Percentiles rank a stretch among this genome's conserved stretches.
Evolutionary conservation across 2,113 vertebrate genomes (phyloP).

Genomic region (Oreocharis arfaki): DNA sequence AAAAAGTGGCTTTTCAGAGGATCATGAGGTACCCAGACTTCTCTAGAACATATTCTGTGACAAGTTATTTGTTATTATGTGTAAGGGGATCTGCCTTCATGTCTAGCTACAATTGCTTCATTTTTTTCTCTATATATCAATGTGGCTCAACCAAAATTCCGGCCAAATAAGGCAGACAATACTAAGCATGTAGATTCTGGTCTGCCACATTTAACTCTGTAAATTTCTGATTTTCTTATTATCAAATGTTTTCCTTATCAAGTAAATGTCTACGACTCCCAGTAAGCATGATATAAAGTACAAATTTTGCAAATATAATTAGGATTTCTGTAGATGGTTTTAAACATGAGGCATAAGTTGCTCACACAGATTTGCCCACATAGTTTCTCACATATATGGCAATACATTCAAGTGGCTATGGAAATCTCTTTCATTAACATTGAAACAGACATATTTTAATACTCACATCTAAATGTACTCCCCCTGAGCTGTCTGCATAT

Average conservation of each 20-base stretch:
- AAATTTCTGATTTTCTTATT: not conserved
- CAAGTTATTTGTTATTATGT: not conserved
- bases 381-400: not conserved
- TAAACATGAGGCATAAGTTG: not conserved
- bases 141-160: not conserved
- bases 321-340: not conserved
- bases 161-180: not conserved
- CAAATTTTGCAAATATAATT: not conserved
- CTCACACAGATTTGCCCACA: not conserved
- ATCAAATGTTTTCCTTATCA: not conserved
- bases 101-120: not conserved
- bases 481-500: not conserved
- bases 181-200: not conserved
- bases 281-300: not conserved
- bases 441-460: not conserved
- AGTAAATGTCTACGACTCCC: not conserved
- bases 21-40: not conserved
- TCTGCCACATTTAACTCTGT: not conserved
- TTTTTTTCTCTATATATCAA: fast-evolving
- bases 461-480: not conserved
- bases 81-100: not conserved
- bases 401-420: not conserved
- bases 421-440: not conserved
- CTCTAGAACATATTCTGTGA: not conserved
- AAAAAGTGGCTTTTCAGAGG: not conserved